These are phyloP conservation scores for Poeciliopsis turneri DNA, from an alignment of 2,797 vertebrate species.

Conservation along the genomic window DNA sequence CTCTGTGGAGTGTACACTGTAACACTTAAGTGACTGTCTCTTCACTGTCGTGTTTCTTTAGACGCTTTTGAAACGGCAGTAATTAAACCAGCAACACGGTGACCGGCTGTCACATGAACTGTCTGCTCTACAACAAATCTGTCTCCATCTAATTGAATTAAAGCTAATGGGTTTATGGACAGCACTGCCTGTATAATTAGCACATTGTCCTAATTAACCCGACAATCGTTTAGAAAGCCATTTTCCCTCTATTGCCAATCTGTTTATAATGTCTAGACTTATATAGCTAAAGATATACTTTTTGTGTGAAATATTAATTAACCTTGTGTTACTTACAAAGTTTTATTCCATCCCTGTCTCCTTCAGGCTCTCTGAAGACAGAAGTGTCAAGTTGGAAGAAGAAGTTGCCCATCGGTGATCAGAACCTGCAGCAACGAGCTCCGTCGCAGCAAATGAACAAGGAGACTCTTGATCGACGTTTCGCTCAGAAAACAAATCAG, in stretches of 20 bases:
- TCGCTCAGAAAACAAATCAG: constrained; percentile 26
- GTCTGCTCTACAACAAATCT: constrained; percentile 41
- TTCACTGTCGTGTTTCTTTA: not conserved
- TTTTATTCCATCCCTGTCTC: constrained; percentile 19
- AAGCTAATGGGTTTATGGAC: constrained; percentile 73
- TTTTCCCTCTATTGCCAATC: not conserved
- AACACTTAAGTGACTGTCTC: not conserved
- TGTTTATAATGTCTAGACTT: not conserved
- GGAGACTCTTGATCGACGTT: constrained; percentile 46
- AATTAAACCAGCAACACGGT: constrained; percentile 1
- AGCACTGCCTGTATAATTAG: constrained; percentile 50
- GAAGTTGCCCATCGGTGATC: constrained; percentile 63
- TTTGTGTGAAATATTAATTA: not conserved
- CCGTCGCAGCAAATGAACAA: constrained; percentile 49
- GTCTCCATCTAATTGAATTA: constrained; percentile 71
- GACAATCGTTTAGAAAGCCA: constrained; percentile 39
- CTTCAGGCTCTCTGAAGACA: constrained; percentile 47
- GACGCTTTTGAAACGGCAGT: constrained; percentile 12
- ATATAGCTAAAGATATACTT: constrained; percentile 2
- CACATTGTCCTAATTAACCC: constrained; percentile 48
- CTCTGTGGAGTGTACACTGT: not conserved
- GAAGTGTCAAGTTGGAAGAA: constrained; percentile 20
- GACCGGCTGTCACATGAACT: constrained; percentile 29
- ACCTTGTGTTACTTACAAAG: constrained; percentile 1
- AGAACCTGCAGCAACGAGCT: constrained; percentile 42